Evolutionary conservation across 2,888 invertebrate genomes (phyloP).

Genomic region (Seira sanloemensis): DNA sequence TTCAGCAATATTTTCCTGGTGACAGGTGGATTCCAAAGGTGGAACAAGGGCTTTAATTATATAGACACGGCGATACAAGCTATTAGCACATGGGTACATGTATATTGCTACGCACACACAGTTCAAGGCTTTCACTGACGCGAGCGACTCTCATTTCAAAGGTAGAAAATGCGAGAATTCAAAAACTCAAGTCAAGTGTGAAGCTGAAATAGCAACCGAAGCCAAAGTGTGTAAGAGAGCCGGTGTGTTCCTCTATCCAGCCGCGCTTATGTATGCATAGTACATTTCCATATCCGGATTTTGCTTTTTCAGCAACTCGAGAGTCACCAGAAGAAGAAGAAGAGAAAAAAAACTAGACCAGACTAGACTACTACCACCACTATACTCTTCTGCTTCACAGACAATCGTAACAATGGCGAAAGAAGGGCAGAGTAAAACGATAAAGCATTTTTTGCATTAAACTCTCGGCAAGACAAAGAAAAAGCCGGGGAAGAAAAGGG

Average conservation of each 20-base stretch:
- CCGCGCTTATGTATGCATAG: no score
- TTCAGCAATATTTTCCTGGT: conserved; percentile 34
- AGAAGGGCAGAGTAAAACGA: conserved; percentile 44
- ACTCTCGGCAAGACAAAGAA: background rate
- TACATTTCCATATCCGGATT: conserved; percentile 59
- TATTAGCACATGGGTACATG: no score
- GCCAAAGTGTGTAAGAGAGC: conserved; percentile 36
- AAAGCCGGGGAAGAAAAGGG: background rate
- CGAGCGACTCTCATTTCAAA: background rate
- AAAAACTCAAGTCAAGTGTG: conserved; percentile 42
- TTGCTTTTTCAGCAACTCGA: conserved; percentile 47
- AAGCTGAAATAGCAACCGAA: no score
- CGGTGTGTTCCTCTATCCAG: no score
- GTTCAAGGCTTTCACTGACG: background rate
- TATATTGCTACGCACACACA: background rate
- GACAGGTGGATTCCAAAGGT: conserved; percentile 41
- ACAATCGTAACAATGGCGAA: conserved; percentile 43
- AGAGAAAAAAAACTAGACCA: no score
- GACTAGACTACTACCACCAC: no score
- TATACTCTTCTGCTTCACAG: no score
- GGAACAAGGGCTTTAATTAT: conserved; percentile 24
- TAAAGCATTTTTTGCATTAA: conserved; percentile 37
- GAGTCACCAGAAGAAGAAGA: no score
- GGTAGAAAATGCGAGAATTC: conserved; percentile 15
- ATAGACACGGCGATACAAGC: no score